Evolutionary conservation across 1,140 invertebrate genomes (phyloP), one percentile per base, ranked within the genome.

Genomic region (Mycetomoellerius zeteki): DNA sequence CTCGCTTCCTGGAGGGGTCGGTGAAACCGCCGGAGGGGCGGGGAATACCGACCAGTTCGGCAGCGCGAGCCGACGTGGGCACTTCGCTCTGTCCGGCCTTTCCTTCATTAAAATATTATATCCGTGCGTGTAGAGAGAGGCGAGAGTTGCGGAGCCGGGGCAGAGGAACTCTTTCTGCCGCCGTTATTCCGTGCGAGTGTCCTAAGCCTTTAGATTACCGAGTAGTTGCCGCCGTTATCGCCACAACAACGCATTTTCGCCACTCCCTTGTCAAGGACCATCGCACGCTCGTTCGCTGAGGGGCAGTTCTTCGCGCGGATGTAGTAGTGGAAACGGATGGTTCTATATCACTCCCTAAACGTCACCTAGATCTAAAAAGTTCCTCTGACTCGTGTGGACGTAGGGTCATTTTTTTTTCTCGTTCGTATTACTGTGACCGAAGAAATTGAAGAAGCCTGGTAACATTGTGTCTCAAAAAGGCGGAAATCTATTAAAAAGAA

Each of bases 1-100:
- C 81, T 88, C 62, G 60, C 10, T 10, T 24, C 37, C 37, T 43
- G 73, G 87, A 89, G 90, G 92, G 90, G 93, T 77, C 90, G 47
- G 12, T 50, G 89, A 80, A 89, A 88, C 88, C 77, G 86, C 64
- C 84, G 67, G 94, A 94, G 94, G 95, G 95, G 95, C 94, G 94
- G 95, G 93, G 94, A 94, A 91, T 43, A 43, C 91, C 91, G 91
- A 94, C 84, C 95, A 95, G 95, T 95, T 95, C 94, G 94, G 94
- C 95, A 95, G 94, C 94, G 94, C 94, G 93, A 95, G 94, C 94
- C 95, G 94, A 95, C 93, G 94, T 94, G 94, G 94, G 94, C 94
- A 95, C 94, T 95, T 95, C 94, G 94, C 94, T 95, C 56, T 73
- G 94, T 95, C 94, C 94, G 94, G 93, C 93, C 93, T 95, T 95